Conservation (phyloP, 2,113 vertebrate genomes). For the Lamprotornis superbus region DNA sequence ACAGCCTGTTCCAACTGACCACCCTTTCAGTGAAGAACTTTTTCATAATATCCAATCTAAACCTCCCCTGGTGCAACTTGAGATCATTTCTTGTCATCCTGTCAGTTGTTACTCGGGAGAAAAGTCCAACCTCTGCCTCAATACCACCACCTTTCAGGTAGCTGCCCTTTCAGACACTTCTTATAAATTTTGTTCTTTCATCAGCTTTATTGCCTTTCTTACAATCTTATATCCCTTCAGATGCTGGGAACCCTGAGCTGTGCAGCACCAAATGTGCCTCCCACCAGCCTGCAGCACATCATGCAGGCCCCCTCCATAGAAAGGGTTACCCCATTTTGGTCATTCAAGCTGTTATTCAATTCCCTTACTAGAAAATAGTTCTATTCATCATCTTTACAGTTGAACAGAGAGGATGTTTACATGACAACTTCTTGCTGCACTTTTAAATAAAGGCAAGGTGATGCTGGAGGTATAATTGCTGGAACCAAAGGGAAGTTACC, state of each 20-base stretch:
- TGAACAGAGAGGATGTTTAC: background rate
- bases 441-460: background rate
- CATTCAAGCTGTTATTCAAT: accelerated
- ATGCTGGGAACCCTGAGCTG: background rate
- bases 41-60: background rate
- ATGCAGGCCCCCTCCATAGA: accelerated
- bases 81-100: background rate
- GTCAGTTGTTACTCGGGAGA: background rate
- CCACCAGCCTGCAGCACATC: background rate
- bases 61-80: background rate
- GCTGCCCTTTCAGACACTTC: background rate
- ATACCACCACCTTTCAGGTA: background rate
- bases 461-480: background rate
- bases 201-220: background rate
- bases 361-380: background rate
- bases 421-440: background rate
- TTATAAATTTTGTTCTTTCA: background rate
- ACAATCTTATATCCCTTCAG: background rate
- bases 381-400: background rate
- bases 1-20: background rate
- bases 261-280: background rate
- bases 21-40: background rate
- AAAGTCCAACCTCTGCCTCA: too few species aligned
- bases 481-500: background rate
- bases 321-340: background rate